Conservation (phyloP, 2,797 vertebrate species). For the Acanthopagrus latus region DNA sequence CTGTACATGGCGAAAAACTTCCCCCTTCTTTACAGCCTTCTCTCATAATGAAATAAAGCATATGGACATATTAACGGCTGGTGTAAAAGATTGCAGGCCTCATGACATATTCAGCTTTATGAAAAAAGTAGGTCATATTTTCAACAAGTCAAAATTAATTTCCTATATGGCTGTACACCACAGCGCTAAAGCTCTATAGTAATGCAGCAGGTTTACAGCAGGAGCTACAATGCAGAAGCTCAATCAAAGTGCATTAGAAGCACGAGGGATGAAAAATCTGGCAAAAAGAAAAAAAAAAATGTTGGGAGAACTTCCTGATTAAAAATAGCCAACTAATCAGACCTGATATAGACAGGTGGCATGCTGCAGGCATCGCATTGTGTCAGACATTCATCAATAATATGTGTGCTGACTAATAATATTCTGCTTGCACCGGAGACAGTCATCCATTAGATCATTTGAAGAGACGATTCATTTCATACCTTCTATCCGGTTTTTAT, state of each 20-base stretch:
- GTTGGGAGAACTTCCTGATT: constrained; percentile 32
- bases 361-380: constrained; percentile 30
- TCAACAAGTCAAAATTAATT: constrained; percentile 41
- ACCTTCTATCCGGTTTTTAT: constrained; percentile 19
- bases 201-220: constrained; percentile 33
- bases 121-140: constrained; percentile 67
- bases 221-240: constrained; percentile 12
- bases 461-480: constrained; percentile 16
- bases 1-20: constrained; percentile 51
- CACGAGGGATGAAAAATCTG: constrained; percentile 14
- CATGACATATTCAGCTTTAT: constrained; percentile 44
- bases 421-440: constrained; percentile 18
- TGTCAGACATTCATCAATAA: constrained; percentile 46
- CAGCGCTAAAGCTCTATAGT: background rate
- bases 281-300: constrained; percentile 12
- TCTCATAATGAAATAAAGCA: constrained; percentile 59
- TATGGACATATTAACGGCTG: constrained; percentile 55
- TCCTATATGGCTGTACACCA: constrained; percentile 18
- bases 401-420: constrained; percentile 26
- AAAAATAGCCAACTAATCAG: constrained; percentile 44
- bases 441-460: constrained; percentile 15
- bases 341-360: constrained; percentile 33
- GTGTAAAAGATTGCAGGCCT: constrained; percentile 50
- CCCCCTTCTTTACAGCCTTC: constrained; percentile 43
- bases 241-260: constrained; percentile 23